Base-by-base conservation (phyloP, 92 coral and sea anemone species). In the Isaurus tuberculatus region DNA sequence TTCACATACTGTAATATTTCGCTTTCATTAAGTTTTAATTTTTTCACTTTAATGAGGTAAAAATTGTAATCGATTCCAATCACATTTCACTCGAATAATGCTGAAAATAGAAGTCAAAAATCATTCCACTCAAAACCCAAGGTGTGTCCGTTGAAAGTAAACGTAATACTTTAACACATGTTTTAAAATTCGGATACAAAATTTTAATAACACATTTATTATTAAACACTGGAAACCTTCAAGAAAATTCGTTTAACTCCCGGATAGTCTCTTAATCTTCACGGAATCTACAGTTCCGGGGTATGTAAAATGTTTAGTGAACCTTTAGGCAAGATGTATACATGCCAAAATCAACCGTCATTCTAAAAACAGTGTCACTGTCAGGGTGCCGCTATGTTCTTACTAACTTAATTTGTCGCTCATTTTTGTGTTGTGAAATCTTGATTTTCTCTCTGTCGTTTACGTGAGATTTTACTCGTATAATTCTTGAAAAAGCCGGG, bases 1-100 rank as follows among this genome's bases (percentile, higher is more conserved):
- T 37, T 55, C 29, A 37, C 20, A 73, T 70, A 61, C 46, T 74
- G 60, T 60, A 60, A 72, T 37, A 16, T 84, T 26, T 84, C 75
- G 48, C 73, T 65, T 22, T 48, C 28, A 72, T 65, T 20, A 31
- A 33, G 30, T 64, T 80, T 65, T 69, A 29, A 25, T 44, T 27
- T 26, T 69, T 46, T 29, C 66, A 48, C 66, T 69, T 48, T 43
- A 40, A 40, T 72, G 46, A 82, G 53, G 36, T 10, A 49, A 34
- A 25, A 48, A 13, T 2, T 49, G 32, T 82, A 37, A 57, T 36
- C 23, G 31, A 32, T 42, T 55, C 28, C 26, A 23, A 6, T 43
- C 29, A n/a, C 33, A 32, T 19, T 0, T 26, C 36, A 73, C 63
- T 28, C 19, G 19, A 16, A 19, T 8, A n/a, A 46, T 23, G 57